Evolutionary conservation across 2,113 vertebrate genomes (phyloP), one percentile per base, ranked within the genome.

Genomic region (Bubo blakistoni): DNA sequence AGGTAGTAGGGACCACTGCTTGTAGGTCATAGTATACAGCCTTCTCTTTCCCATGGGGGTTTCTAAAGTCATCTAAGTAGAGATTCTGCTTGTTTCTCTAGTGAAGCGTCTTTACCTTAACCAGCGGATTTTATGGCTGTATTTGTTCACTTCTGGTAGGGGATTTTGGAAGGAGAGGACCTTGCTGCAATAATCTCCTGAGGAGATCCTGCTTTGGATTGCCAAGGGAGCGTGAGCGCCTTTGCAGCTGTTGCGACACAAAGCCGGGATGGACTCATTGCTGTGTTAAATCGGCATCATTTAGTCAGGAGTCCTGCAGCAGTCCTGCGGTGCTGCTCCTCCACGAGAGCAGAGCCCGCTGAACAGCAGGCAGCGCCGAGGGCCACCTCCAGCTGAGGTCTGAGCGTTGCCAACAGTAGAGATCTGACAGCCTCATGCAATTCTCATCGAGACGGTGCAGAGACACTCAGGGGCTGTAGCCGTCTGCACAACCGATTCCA

Each of bases 251-350:
- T 51, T 44, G 57, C 0, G 0, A 14, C n/a, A 10, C 16, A n/a
- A 38, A 66, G 59, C 52, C 42, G 4, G 30, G 30, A 26, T 27
- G 14, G 44, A 13, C 19, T 2, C 9, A 38, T 7, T 4, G 8
- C 34, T 30, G 14, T 0, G 1, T 26, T 61, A 29, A 30, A 34
- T 40, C 0, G 0, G 40, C 1, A 0, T 36, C 6, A 32, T 18
- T 36, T 5, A 9, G 19, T 34, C 27, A 44, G 38, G 38, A 21
- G 24, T 3, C 54, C 46, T 13, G 25, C 52, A 26, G 59, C 10
- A 1, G 46, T 20, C 21, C 13, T n/a, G 27, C 3, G 13, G 15
- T 29, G 71, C 47, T 46, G 54, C 24, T 76, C 27, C 25, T 73
- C 15, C 3, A 11, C 0, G 1, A 12, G 14, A 19, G 32, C 36